Base-by-base conservation (phyloP, 2,888 invertebrate genomes). In the Colostygia pectinataria region DNA sequence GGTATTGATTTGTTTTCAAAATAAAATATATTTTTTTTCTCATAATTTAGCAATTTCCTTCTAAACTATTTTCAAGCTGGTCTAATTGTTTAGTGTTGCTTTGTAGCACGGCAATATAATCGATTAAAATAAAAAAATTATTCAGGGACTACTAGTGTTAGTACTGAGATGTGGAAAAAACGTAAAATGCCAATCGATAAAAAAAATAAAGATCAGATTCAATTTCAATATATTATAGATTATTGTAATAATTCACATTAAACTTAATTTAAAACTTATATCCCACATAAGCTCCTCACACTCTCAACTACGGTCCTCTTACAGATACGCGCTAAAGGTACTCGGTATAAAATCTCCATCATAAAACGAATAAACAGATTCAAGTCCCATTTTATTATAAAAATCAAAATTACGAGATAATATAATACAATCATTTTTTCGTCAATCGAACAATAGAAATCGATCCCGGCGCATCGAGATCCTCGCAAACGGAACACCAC, bases 301-400 rank as follows among this genome's bases (percentile, higher is more conserved):
- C 77, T 81, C 76, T 81, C 78, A 77, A 83, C 84, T 81, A 83
- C 74, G 75, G 73, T 76, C 80, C 75, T 82, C 80, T 83, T 79
- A 82, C 77, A 80, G 83, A 80, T 86, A 86, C 87, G 84, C 83
- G 83, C 86, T 86, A 87, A 83, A 88, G 89, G 89, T 89, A 88
- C 86, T 88, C 77, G 86, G 87, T 88, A 88, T 88, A 85, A 87
- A 88, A 87, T 88, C 83, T 87, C 82, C 87, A 84, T 87, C 87
- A 88, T 87, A 88, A 88, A 89, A 89, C 89, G 84, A 88, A 86
- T 88, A 86, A 88, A 89, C 87, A 89, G 89, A 89, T 88, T 89
- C 89, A 87, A 88, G 89, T 89, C 89, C 89, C 89, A 89, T 88
- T 89, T 89, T 89, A 89, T 89, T 89, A 89, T 89, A 89, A 89